Evolutionary conservation across 2,888 invertebrate genomes (phyloP), one percentile per base, ranked within the genome.

Genomic region (Malthinus seriepunctatus): DNA sequence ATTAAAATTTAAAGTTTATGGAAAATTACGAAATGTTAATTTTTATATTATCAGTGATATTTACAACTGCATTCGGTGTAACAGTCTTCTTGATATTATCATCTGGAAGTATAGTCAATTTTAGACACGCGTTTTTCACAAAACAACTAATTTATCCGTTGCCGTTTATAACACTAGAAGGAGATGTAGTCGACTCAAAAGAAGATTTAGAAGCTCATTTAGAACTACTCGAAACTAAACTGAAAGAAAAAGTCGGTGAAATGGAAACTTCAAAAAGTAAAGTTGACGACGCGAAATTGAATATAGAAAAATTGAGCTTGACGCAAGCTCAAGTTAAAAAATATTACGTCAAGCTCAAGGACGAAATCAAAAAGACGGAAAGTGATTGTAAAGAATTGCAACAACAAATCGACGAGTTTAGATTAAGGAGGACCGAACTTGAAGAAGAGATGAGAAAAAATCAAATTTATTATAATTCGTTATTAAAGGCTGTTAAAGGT

Each of bases 161-260:
- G 9, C 75, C 76, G 8, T 63, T 76, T 12, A 56, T 56, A 45
- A 67, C 60, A 10, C 38, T 52, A 35, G 56, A 64, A 23, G 67
- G 66, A 6, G 56, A 55, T 11, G 48, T 75, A 1, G 66, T 76
- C 3, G 67, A 71, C 32, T 69, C 71, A 0, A 69, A 72, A 1
- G 76, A 76, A 55, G 76, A 77, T 23, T 39, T 78, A 47, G 74
- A 75, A 37, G 68, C 69, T 31, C 73, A 75, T 47, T 34, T 77
- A 46, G 71, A 72, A 10, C 63, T 70, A n/a, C 62, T 77, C 10
- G 70, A 70, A 42, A 64, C 56, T 3, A 70, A 72, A 42, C 52
- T 77, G 11, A 68, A 71, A 23, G 74, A 75, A 46, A 76, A 75
- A 50, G 63, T 69, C 55, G 65, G 66, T 44, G 72, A 74, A 44